Evolutionary conservation across 1,140 invertebrate genomes (phyloP).

Genomic region (Orius insidiosus): DNA sequence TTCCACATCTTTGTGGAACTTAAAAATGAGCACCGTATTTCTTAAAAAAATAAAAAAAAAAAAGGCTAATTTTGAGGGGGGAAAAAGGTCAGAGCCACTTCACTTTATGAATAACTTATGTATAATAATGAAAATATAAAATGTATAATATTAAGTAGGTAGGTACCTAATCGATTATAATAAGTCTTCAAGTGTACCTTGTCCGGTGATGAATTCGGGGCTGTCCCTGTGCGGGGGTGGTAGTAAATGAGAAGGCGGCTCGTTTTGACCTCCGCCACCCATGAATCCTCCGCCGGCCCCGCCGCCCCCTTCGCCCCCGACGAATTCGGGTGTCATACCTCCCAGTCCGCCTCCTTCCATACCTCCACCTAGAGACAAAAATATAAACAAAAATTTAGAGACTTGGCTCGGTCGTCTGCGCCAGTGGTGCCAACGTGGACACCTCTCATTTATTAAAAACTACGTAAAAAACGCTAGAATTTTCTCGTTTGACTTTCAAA

Average conservation of each 20-base stretch:
- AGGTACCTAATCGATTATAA: constrained; percentile 2
- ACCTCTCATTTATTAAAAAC: neutral
- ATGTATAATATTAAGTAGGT: too few relatives aligned
- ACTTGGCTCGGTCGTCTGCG: neutral
- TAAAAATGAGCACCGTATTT: too few relatives aligned
- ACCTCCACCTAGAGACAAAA: constrained; percentile 32
- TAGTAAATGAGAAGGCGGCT: constrained; percentile 24
- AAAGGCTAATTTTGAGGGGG: neutral
- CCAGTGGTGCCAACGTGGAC: neutral
- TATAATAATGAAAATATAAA: neutral
- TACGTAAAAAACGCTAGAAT: too few relatives aligned
- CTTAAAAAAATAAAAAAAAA: too few relatives aligned
- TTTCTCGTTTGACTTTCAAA: too few relatives aligned
- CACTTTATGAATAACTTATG: neutral
- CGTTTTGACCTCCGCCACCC: constrained; percentile 27
- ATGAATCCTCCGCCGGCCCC: constrained; percentile 38
- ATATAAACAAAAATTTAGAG: neutral
- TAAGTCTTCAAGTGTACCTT: constrained; percentile 16
- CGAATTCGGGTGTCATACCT: constrained; percentile 10
- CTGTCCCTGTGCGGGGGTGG: constrained; percentile 20
- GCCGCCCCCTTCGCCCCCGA: constrained; percentile 41
- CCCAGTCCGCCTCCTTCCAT: constrained; percentile 29
- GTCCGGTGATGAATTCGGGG: constrained; percentile 23
- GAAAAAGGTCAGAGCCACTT: too few relatives aligned
- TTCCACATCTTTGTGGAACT: too few relatives aligned